Evolutionary conservation across 2,113 vertebrate genomes (phyloP).

Genomic region (Numenius arquata): DNA sequence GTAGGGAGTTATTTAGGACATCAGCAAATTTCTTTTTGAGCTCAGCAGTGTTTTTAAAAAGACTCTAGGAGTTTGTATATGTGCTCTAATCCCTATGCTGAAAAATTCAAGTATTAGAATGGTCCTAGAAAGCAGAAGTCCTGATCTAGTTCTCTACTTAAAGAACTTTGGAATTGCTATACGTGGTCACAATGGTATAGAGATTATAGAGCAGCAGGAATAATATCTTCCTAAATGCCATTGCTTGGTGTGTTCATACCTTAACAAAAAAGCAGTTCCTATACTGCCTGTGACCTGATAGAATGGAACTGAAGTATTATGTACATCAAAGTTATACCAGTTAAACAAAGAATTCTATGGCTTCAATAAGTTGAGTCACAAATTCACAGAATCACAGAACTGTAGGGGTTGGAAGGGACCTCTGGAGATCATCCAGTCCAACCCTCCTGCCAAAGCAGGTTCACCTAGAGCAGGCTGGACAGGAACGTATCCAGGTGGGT

Average conservation of each 20-base stretch:
- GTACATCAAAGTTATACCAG: not conserved
- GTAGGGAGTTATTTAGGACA: not conserved
- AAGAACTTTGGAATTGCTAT: not conserved
- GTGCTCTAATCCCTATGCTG: not conserved
- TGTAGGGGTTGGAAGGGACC: no score
- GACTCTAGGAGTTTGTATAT: not conserved
- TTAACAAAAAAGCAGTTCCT: not conserved
- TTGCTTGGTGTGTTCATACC: not conserved
- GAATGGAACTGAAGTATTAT: not conserved
- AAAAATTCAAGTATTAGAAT: not conserved
- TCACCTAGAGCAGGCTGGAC: no score
- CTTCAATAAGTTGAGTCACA: not conserved
- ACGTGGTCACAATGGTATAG: not conserved
- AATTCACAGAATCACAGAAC: not conserved
- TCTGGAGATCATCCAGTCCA: no score
- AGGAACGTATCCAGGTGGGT: no score
- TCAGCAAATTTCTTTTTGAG: not conserved
- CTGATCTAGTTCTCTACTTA: not conserved
- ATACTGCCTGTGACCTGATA: not conserved
- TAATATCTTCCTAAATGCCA: not conserved
- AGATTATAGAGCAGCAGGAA: not conserved
- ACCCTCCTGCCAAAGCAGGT: no score
- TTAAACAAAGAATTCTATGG: not conserved
- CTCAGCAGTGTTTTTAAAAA: not conserved
- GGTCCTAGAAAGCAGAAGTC: not conserved